Conservation (phyloP, 2,797 vertebrate species). For the Galaxias olidus region DNA sequence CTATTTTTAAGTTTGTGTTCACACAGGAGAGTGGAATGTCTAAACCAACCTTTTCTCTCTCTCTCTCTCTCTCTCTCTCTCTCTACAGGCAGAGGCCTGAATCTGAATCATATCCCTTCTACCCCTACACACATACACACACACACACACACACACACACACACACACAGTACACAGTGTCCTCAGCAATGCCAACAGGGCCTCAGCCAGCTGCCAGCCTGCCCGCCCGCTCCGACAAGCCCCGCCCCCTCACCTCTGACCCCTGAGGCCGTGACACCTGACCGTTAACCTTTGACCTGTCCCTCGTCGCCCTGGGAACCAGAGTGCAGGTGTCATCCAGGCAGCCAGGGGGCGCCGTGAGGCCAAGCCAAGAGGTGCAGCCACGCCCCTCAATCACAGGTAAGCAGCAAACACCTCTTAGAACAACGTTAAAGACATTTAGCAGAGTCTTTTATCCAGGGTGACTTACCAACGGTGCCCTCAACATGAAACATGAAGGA, state of each 20-base stretch:
- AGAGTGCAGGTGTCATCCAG: constrained; percentile 76
- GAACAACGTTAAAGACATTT: not conserved
- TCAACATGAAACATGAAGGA: no score
- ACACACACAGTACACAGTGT: constrained; percentile 77
- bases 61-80: not conserved
- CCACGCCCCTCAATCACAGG: constrained; percentile 83
- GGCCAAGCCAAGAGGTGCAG: constrained; percentile 78
- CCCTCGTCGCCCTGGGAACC: constrained; percentile 85
- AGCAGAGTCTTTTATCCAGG: no score
- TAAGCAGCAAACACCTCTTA: constrained; percentile 53
- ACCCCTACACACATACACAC: constrained; percentile 29
- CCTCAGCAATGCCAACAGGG: constrained; percentile 95
- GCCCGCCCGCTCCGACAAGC: constrained; percentile 86
- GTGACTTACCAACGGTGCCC: no score
- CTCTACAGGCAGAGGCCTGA: constrained; percentile 76
- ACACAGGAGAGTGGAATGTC: no score
- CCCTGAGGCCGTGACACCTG: constrained; percentile 87
- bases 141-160: constrained; percentile 26
- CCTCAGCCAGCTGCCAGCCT: constrained; percentile 77
- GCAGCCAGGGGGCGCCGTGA: constrained; percentile 80
- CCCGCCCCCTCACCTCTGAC: constrained; percentile 83
- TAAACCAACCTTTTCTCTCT: not conserved
- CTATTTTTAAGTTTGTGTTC: constrained; percentile 31
- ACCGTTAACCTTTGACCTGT: constrained; percentile 73
- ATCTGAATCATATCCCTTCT: constrained; percentile 65